These are phyloP conservation scores for Cryptoprocta ferox DNA, from an alignment of 2,797 vertebrate species.

Conservation along the genomic window DNA sequence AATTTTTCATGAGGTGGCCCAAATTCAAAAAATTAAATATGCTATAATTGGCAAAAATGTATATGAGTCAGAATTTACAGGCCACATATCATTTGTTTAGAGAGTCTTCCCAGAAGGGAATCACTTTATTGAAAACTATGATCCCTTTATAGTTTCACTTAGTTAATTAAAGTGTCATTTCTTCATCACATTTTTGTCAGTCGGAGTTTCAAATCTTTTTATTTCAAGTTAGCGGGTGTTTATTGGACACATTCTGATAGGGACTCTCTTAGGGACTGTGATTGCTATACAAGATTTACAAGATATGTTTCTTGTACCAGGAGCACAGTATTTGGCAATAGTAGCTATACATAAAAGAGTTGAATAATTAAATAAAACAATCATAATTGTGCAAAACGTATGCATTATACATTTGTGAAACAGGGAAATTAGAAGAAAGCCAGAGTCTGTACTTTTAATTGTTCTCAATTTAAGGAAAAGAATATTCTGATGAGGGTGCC, in stretches of 20 bases:
- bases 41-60: neutral
- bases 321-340: neutral
- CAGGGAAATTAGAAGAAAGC: neutral
- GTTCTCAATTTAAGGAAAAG: neutral
- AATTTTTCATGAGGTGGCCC: neutral
- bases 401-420: neutral
- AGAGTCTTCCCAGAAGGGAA: neutral
- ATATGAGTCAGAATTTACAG: neutral
- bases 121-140: neutral
- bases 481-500: neutral
- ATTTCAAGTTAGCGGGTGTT: neutral
- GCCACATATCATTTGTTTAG: neutral
- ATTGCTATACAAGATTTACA: neutral
- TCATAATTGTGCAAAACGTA: neutral
- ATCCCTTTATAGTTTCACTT: constrained; percentile 22
- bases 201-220: neutral
- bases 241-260: neutral
- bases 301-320: neutral
- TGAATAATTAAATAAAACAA: neutral
- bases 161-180: neutral
- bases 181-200: neutral
- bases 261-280: neutral
- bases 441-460: neutral
- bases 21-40: neutral
- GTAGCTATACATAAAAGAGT: neutral